Conservation (phyloP, 2,113 vertebrate genomes). For the Heteronetta atricapilla region DNA sequence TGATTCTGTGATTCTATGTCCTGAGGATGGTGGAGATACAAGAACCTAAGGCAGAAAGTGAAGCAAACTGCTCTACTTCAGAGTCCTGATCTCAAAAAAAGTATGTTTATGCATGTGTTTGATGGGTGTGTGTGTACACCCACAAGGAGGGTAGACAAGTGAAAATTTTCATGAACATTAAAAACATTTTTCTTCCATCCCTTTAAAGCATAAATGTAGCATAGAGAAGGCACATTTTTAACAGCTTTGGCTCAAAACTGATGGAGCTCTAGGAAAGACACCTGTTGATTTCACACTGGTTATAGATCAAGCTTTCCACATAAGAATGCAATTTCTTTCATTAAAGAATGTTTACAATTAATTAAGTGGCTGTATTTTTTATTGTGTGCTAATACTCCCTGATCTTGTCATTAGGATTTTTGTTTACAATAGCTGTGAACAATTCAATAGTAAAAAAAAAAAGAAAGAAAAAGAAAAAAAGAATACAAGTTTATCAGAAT, state of each 20-base stretch:
- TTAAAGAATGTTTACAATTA: conserved; percentile 19
- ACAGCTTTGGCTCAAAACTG: not conserved
- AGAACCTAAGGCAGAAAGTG: not conserved
- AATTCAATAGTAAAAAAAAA: not conserved
- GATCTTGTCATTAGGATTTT: not conserved
- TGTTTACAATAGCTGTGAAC: not conserved
- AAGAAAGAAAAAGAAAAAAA: no score
- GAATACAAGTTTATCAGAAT: not conserved
- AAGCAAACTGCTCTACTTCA: not conserved
- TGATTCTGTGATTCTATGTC: no score
- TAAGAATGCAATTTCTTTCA: not conserved
- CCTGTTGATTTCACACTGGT: not conserved
- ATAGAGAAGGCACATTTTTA: not conserved
- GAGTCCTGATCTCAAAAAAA: not conserved
- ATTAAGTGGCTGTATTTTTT: not conserved
- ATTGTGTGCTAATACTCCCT: not conserved
- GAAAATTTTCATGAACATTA: not conserved
- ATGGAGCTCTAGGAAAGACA: not conserved
- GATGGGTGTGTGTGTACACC: fast-evolving
- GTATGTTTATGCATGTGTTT: not conserved
- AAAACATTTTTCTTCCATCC: not conserved
- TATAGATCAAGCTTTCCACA: not conserved
- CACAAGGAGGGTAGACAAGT: fast-evolving
- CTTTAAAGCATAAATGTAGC: not conserved
- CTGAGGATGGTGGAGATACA: not conserved